phyloP scores from a whole-genome alignment of 2,888 invertebrate species.

The Scaptomyza tumidula region DNA sequence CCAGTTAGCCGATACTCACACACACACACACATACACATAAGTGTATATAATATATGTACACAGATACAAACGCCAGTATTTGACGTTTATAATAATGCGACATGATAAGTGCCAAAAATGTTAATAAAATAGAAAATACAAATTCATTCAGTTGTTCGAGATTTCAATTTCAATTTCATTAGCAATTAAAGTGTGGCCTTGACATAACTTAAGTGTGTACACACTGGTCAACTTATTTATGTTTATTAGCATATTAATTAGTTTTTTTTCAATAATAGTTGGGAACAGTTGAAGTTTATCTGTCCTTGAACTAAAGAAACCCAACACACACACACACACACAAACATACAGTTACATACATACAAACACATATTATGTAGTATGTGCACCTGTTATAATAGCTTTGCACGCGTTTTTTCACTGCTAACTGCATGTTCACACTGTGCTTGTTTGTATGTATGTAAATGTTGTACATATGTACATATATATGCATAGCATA shows the following conservation, averaged over 20 bases:
- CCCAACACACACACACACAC: slow-evolving; percentile 6
- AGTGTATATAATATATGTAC: slow-evolving; percentile 13
- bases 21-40: slow-evolving; percentile 9
- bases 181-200: slow-evolving; percentile 47
- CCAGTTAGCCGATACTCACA: slow-evolving; percentile 67
- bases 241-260: slow-evolving; percentile 10
- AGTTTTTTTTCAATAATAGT: not conserved
- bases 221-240: slow-evolving; percentile 18
- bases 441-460: not conserved
- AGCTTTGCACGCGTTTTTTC: slow-evolving; percentile 44
- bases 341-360: not conserved
- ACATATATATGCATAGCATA: slow-evolving; percentile 54
- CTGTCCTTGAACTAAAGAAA: slow-evolving; percentile 39
- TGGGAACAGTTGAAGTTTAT: slow-evolving; percentile 14
- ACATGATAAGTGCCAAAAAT: slow-evolving; percentile 52
- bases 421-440: slow-evolving; percentile 34
- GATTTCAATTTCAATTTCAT: slow-evolving; percentile 71
- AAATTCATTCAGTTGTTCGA: slow-evolving; percentile 62
- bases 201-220: slow-evolving; percentile 1
- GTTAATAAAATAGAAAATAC: slow-evolving; percentile 47
- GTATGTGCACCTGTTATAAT: slow-evolving; percentile 39
- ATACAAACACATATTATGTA: not conserved
- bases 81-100: slow-evolving; percentile 40
- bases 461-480: slow-evolving; percentile 11
- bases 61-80: slow-evolving; percentile 17